These are phyloP conservation scores for Megathymus violae DNA, from an alignment of 1,140 invertebrate species.

Conservation along the genomic window DNA sequence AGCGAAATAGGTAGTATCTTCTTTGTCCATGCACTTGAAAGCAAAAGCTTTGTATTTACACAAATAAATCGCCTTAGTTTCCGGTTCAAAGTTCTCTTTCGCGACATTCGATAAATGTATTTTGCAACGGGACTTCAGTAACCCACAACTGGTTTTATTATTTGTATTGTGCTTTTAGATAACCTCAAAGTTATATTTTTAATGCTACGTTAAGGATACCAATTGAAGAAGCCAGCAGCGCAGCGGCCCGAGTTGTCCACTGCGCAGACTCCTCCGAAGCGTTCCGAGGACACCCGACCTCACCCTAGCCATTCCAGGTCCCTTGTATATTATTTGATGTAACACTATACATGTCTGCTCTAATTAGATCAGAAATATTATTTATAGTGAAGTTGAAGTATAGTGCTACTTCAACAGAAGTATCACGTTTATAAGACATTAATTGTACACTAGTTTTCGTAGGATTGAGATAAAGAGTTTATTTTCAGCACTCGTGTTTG, in stretches of 20 bases:
- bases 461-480: too few species aligned
- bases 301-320: constrained; percentile 39
- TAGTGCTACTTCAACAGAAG: too few species aligned
- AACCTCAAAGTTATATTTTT: constrained; percentile 83
- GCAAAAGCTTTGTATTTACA: constrained; percentile 82
- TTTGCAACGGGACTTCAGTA: constrained; percentile 45
- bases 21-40: constrained; percentile 82
- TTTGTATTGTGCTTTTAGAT: constrained; percentile 49
- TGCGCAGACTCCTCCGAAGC: constrained; percentile 66
- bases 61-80: constrained; percentile 81
- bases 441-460: too few species aligned
- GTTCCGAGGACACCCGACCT: constrained; percentile 48
- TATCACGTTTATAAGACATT: too few species aligned
- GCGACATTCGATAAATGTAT: constrained; percentile 77
- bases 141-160: constrained; percentile 52
- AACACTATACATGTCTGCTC: constrained; percentile 11
- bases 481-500: not conserved
- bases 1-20: constrained; percentile 61
- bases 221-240: constrained; percentile 61
- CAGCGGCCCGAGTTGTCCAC: constrained; percentile 50
- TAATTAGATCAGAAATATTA: constrained; percentile 18
- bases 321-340: constrained; percentile 17
- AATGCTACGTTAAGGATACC: constrained; percentile 73
- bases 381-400: constrained; percentile 6
- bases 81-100: constrained; percentile 70